Evolutionary conservation across 2,888 invertebrate species (phyloP).

Genomic region (Periphyllus acericola): DNA sequence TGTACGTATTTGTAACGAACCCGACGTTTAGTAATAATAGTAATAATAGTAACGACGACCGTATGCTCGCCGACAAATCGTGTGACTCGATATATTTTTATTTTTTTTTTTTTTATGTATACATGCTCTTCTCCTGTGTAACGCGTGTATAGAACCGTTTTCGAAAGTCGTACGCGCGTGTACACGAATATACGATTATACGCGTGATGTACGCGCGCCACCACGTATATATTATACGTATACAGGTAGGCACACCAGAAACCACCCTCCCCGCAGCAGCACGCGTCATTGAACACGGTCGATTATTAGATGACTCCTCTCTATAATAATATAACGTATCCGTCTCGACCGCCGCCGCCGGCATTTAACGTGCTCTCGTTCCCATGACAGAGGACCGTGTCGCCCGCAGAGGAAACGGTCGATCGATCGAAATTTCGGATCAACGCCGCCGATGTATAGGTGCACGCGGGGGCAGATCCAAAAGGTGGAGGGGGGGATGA

Average conservation of each 20-base stretch:
- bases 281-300: constrained; percentile 53
- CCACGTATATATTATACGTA: background rate
- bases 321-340: background rate
- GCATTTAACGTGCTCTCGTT: constrained; percentile 58
- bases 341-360: constrained; percentile 22
- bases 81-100: background rate
- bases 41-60: background rate
- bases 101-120: no score
- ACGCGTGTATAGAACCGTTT: background rate
- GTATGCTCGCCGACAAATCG: background rate
- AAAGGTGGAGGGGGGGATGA: no score
- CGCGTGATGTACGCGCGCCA: background rate
- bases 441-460: no score
- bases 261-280: background rate
- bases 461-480: no score
- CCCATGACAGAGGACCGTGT: constrained; percentile 35
- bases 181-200: background rate
- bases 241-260: background rate
- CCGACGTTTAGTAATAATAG: background rate
- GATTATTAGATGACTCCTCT: constrained; percentile 20
- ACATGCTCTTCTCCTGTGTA: background rate
- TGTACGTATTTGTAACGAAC: constrained; percentile 7
- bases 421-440: constrained; percentile 3
- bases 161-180: background rate
- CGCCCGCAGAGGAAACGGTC: constrained; percentile 14